phyloP scores from a whole-genome alignment of 1,140 invertebrate genomes.

The Vanessa atalanta region DNA sequence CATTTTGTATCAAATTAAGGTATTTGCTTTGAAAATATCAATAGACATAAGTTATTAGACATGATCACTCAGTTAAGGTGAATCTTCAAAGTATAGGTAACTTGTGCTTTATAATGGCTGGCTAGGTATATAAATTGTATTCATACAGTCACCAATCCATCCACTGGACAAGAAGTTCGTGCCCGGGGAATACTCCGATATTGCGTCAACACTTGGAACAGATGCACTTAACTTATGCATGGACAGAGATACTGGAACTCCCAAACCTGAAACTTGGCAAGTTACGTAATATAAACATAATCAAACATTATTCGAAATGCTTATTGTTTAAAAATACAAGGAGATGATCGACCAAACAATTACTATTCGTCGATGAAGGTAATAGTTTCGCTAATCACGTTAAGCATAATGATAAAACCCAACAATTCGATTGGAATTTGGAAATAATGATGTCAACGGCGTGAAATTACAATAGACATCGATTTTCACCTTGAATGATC shows the following conservation, averaged over 20 bases:
- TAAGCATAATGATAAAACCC: conserved; percentile 2
- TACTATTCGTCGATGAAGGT: background rate
- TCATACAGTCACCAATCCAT: conserved; percentile 31
- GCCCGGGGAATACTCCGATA: conserved; percentile 52
- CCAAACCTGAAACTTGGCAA: conserved; percentile 53
- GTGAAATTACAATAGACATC: conserved; percentile 62
- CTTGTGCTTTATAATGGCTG: background rate
- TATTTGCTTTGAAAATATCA: too few species aligned
- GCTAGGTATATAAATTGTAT: conserved; percentile 10
- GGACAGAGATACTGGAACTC: conserved; percentile 60
- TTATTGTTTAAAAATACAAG: background rate
- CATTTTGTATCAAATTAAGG: too few species aligned
- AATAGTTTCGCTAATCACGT: conserved; percentile 8
- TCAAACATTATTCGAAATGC: conserved; percentile 20
- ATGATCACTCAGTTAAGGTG: too few species aligned
- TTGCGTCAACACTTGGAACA: conserved; percentile 69
- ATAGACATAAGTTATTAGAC: too few species aligned
- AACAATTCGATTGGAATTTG: conserved; percentile 10
- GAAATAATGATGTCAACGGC: conserved; percentile 44
- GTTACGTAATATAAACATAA: conserved; percentile 26
- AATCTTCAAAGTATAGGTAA: background rate
- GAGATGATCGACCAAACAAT: background rate
- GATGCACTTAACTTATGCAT: conserved; percentile 72
- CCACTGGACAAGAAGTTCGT: conserved; percentile 55
- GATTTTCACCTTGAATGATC: conserved; percentile 67